Base-by-base conservation (phyloP, 2,888 invertebrate genomes). In the Acholoe squamosa region DNA sequence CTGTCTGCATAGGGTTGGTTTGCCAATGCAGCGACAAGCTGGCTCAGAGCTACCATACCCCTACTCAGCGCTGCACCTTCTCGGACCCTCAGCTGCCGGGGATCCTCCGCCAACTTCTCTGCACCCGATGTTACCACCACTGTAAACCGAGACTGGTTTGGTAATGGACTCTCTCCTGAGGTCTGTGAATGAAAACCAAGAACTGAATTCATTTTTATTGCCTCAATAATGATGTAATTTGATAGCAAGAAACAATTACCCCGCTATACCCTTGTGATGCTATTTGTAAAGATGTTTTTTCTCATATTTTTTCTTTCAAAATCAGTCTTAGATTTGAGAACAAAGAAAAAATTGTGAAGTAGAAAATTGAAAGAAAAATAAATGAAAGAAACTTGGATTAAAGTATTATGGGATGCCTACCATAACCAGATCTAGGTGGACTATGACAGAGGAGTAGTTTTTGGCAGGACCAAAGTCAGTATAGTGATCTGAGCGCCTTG, bases 391-490 rank as follows among this genome's bases (percentile, higher is more conserved):
- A 7, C 3, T 61, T 12, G 61, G 61, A 61, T 12, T 61, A 0
- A 61, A 61, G 61, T 3, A 61, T 61, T 76, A 19, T 61, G 1
- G n/a, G 28, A 25, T 51, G 93, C 94, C 93, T 90, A 95, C 95
- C 94, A 94, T 92, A 52, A 93, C 89, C 10, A 95, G 92, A 89
- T 95, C 94, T 33, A 95, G 91, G 52, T 94, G 92, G 51, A 94
- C 91, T 16, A 95, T 71, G 7, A 94, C 93, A 16, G 94, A 93
- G 52, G 94, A 93, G 91, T 94, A 93, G 89, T 93, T 93, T 67
- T 93, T 91, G 12, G 95, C 94, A 22, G 94, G 94, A 34, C 95
- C 95, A 92, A 93, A 94, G 91, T 95, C 95, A 22, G 94, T 95
- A 25, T 93, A 91, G 12, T 92, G 92, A 52, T 93, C 93, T 16